Evolutionary conservation across 2,888 invertebrate species (phyloP), one percentile per base, ranked within the genome.

Genomic region (Cordilura impudica): DNA sequence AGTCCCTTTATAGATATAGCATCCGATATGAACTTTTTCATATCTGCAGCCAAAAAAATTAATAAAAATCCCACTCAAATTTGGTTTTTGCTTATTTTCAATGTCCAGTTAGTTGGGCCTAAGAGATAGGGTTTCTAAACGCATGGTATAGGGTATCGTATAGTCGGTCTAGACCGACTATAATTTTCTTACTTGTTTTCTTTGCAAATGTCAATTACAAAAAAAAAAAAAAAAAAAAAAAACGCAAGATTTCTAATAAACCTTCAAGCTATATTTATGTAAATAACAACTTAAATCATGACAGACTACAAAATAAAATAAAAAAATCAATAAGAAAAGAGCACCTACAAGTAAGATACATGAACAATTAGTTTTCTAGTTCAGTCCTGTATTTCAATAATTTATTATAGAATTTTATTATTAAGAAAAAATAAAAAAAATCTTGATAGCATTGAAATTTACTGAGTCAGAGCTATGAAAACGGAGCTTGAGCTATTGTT

Each of bases 381-480:
- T 18, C 51, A 66, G 35, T 69, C 53, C 26, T 23, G 29, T 56
- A 63, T 74, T 63, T 72, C 29, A 31, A 63, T 69, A 63, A 77
- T 49, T 26, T 54, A 23, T 49, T 58, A 26, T 69, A n/a, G n/a
- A n/a, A n/a, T n/a, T n/a, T 39, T 26, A 4, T 60, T 43, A 60
- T 70, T 47, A 7, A 39, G 26, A 45, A 43, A 21, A 26, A 31
- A 54, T 39, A 69, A 53, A 60, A 67, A 65, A 58, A 65, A 74
- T 75, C 71, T 79, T 67, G 79, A 29, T 79, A 39, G 23, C 79
- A 79, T 79, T 79, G 79, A 71, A 70, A 71, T 51, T 43, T 63
- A 75, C 75, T 75, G 75, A 79, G 71, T 79, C 79, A 31, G 10
- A 79, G 71, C 71, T 43, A 63, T 69, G 21, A 14, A 51, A 51